Base-by-base conservation (phyloP, 2,797 vertebrate genomes). In the Etheostoma perlongum region DNA sequence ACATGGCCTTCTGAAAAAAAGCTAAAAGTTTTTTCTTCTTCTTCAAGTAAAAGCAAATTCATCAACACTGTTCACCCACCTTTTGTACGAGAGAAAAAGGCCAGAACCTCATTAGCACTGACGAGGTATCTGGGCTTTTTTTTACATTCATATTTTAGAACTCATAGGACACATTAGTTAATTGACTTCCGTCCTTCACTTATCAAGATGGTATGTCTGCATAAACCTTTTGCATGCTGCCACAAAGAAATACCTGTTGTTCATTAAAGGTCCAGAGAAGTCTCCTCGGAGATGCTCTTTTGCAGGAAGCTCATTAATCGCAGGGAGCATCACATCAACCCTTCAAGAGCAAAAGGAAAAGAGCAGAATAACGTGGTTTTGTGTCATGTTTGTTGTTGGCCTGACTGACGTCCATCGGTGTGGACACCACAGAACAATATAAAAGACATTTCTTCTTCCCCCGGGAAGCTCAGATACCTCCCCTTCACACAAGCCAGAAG, bases 231-330 rank as follows among this genome's bases (percentile, higher is more conserved):
- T 63, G 52, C 60, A 75, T 52, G 58, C 21, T 1, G 36, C 42
- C 64, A 88, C 89, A 93, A 92, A 91, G 79, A 83, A 76, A 87
- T 88, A 67, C 78, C 81, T 83, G 70, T n/a, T 60, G 44, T 80
- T 77, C 40, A 6, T 81, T 57, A 78, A 62, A 63, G 66, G 71
- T 83, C 84, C 81, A 49, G 40, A 73, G 72, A 70, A 76, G 67
- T 40, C 60, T 11, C 72, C 92, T 67, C 71, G 91, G 93, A 91
- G 90, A 93, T 86, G 82, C 74, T 79, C 81, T 69, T 30, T 66
- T 25, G 27, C 23, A 19, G 52, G 48, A 46, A 11, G 16, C 81
- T 92, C 92, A 95, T 95, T 88, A 91, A 83, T 30, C 67, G 52
- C 67, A 40, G 16, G 2, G 3, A 62, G 51, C 25, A 27, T 63